Percentiles rank a stretch among this genome's conserved stretches.
Evolutionary conservation across 2,113 vertebrate genomes (phyloP).

Genomic region (Vireo altiloquus): DNA sequence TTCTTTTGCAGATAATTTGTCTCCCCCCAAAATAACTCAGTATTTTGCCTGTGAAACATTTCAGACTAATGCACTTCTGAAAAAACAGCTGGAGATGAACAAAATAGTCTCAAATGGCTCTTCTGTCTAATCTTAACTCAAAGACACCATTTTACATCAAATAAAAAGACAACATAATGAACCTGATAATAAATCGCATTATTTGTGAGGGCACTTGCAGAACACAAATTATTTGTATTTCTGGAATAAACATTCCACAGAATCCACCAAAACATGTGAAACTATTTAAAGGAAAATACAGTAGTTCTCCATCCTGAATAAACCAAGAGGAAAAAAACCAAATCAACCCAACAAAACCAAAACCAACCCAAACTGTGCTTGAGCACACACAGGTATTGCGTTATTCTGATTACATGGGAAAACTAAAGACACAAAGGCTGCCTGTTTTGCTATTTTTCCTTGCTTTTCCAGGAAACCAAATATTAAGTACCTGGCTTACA

Average conservation of each 20-base stretch:
- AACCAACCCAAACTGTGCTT: background rate
- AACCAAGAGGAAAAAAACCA: background rate
- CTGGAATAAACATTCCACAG: slow-evolving; percentile 9
- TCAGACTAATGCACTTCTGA: slow-evolving; percentile 43
- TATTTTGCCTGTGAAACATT: slow-evolving; percentile 23
- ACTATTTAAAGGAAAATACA: background rate
- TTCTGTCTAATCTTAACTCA: slow-evolving; percentile 48
- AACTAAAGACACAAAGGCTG: background rate
- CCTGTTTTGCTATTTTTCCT: background rate
- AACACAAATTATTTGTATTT: slow-evolving; percentile 9
- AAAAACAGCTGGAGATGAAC: slow-evolving; percentile 19
- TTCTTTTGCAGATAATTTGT: background rate
- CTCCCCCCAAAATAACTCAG: background rate
- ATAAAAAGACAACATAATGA: slow-evolving; percentile 14
- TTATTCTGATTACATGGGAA: background rate
- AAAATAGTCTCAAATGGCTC: slow-evolving; percentile 37
- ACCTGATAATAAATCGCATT: background rate
- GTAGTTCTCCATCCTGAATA: background rate
- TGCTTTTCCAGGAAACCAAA: slow-evolving; percentile 56
- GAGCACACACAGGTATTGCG: background rate
- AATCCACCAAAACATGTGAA: slow-evolving; percentile 6
- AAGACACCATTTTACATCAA: slow-evolving; percentile 8
- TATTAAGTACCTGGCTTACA: slow-evolving; percentile 44
- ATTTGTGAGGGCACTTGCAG: background rate
- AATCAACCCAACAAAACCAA: background rate